phyloP scores from a whole-genome alignment of 2,888 invertebrate species.

The Digitonthophagus gazella region DNA sequence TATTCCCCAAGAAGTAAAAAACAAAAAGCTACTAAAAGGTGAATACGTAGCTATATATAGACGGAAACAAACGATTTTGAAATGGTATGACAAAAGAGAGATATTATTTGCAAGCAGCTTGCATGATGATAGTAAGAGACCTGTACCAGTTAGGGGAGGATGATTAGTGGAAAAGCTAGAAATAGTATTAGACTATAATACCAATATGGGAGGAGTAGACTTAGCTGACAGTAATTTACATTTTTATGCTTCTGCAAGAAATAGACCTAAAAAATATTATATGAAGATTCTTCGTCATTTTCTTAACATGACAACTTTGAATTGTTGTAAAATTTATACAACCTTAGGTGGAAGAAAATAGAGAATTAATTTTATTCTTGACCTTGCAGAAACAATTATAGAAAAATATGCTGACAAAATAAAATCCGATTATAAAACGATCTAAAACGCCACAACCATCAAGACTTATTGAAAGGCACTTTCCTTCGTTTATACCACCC shows the following conservation, averaged over 20 bases:
- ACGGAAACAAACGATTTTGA: conserved; percentile 2
- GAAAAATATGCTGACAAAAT: conserved; percentile 9
- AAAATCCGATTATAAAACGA: neutral
- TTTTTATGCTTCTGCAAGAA: conserved; percentile 10
- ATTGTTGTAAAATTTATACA: conserved; percentile 3
- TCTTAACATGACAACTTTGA: conserved; percentile 8
- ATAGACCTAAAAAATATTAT: conserved; percentile 7
- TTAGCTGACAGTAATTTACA: conserved; percentile 9
- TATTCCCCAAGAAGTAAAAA: neutral
- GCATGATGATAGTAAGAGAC: neutral
- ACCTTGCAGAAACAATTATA: conserved; percentile 8
- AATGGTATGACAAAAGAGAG: conserved; percentile 13
- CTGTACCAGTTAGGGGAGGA: conserved; percentile 1
- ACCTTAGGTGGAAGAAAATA: neutral
- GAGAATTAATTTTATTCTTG: conserved; percentile 7
- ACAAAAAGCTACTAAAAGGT: conserved; percentile 8
- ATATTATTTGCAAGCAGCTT: conserved; percentile 14
- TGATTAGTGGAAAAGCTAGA: neutral
- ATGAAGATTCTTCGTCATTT: conserved; percentile 12
- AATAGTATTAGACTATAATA: neutral
- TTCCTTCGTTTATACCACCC: conserved; percentile 9
- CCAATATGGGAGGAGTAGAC: conserved; percentile 9
- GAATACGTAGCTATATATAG: conserved; percentile 8
- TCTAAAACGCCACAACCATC: conserved; percentile 3
- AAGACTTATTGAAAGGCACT: conserved; percentile 2